Base-by-base conservation (phyloP, 2,797 vertebrate species). In the Cynopterus sphinx region DNA sequence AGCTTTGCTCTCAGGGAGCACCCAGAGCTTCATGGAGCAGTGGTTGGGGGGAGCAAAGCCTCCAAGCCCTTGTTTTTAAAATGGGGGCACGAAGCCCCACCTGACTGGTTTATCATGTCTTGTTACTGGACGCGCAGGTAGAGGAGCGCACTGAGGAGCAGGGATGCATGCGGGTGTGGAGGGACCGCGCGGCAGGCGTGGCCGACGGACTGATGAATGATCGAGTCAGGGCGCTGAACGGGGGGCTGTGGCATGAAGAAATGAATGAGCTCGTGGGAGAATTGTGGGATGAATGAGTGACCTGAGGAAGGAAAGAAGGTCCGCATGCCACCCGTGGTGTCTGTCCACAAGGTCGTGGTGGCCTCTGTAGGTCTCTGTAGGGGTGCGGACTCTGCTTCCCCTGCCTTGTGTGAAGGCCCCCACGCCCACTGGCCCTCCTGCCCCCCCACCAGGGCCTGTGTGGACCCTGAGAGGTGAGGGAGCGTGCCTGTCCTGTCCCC, bases 171-270 rank as follows among this genome's bases (percentile, higher is more conserved):
- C 55, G 13, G 16, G 75, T 8, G 0, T 53, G 75, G 24, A 9
- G 19, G n/a, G 13, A 3, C 4, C 24, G 43, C 74, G 0, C 0
- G 0, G 3, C 1, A 17, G 68, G 51, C 65, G 2, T 3, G 67
- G 55, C 33, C 4, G 49, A 24, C 0, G 31, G 31, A 39, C 13
- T 9, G 4, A 4, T 0, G 77, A 78, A 33, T 33, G 33, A 33
- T 33, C 33, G 33, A 33, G 33, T 33, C 33, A 33, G 33, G 33
- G 33, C 33, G 33, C 33, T 33, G 33, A 33, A 33, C 33, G 33
- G 33, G 33, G 33, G 33, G 33, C 33, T 33, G 33, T 33, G 49
- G 53, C 43, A 6, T 3, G 33, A 70, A 16, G 22, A 8, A 63
- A 15, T 51, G 71, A 51, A 53, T 17, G 51, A 61, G 33, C 53